These are phyloP conservation scores for Crax fasciolata DNA, from an alignment of 2,797 vertebrate genomes.

Conservation along the genomic window DNA sequence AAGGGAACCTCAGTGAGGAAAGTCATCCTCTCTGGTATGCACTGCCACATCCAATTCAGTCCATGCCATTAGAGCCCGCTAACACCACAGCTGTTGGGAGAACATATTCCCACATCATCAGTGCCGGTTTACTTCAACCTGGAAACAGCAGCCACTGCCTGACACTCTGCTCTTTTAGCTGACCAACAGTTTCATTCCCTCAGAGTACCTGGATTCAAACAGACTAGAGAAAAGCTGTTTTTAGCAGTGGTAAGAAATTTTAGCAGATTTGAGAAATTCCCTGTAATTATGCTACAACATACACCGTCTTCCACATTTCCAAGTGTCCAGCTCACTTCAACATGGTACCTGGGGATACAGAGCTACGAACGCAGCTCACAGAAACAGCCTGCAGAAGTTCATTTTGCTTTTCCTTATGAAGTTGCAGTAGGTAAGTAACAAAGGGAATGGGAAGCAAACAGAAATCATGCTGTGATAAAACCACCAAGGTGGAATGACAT, in stretches of 20 bases:
- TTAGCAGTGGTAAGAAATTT: background rate
- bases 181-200: background rate
- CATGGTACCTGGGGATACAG: fast-evolving
- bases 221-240: background rate
- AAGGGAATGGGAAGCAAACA: background rate
- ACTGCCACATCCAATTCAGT: background rate
- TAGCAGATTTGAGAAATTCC: background rate
- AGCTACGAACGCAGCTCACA: background rate
- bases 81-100: background rate
- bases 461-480: background rate
- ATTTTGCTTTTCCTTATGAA: background rate
- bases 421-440: background rate
- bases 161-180: background rate
- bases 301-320: background rate
- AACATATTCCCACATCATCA: background rate
- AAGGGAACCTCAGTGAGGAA: background rate
- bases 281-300: background rate
- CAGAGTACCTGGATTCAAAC: background rate
- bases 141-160: background rate
- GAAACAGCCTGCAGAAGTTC: background rate
- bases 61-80: background rate
- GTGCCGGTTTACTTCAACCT: background rate
- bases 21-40: background rate
- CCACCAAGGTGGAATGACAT: background rate
- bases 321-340: background rate